Base-by-base conservation (phyloP, 1,140 invertebrate genomes). In the Phymorhynchus buccinoides region DNA sequence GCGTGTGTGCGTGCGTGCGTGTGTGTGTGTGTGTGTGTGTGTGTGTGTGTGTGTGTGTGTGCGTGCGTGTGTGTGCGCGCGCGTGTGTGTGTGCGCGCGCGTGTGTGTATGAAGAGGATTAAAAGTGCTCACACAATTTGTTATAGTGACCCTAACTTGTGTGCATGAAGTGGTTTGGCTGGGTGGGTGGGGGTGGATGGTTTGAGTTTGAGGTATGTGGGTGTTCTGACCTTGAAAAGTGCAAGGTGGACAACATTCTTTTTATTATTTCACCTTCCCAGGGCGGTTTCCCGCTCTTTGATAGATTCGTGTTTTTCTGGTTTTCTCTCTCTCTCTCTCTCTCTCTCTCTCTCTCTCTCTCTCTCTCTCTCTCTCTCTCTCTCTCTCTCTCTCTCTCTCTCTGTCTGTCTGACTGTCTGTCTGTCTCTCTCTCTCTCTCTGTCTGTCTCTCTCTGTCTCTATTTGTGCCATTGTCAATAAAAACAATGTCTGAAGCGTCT, bases 151-250 rank as follows among this genome's bases (percentile, higher is more conserved):
- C n/a, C 56, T 62, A 18, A 27, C n/a, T 6, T 48, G 56, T 62
- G 56, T 80, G 79, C 32, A 32, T 41, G 39, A n/a, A n/a, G n/a
- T n/a, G n/a, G n/a, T n/a, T n/a, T n/a, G n/a, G n/a, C n/a, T n/a
- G n/a, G n/a, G n/a, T n/a, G n/a, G n/a, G n/a, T n/a, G n/a, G n/a
- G n/a, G n/a, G n/a, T n/a, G n/a, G n/a, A n/a, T 88, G 86, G 84
- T 88, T 82, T 88, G 87, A 62, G 79, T 86, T 88, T 83, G 85
- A 87, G 81, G 87, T 82, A 80, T 85, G 73, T 88, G 84, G 86
- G 71, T 80, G 85, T 84, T 79, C 73, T 71, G 83, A 73, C 78
- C 84, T n/a, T n/a, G n/a, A n/a, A n/a, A n/a, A n/a, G n/a, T n/a
- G n/a, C n/a, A n/a, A n/a, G n/a, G n/a, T n/a, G n/a, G n/a, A n/a